phyloP scores from a whole-genome alignment of 2,888 invertebrate species.

The Macrosiphum euphorbiae region DNA sequence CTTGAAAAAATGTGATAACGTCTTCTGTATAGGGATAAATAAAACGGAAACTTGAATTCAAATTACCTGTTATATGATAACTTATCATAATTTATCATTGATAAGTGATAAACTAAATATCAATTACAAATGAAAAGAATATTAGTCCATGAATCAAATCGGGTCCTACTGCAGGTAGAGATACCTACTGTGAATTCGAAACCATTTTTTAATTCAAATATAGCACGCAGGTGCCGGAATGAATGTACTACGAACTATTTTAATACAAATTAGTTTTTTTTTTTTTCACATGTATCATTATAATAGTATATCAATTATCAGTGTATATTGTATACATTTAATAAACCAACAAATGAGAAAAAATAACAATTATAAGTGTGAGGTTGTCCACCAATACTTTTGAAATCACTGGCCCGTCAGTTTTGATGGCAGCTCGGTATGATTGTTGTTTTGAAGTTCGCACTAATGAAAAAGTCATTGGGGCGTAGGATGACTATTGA shows the following conservation, averaged over 20 bases:
- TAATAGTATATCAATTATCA: too few relatives aligned
- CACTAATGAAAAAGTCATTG: conserved; percentile 64
- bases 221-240: not conserved
- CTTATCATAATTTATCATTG: too few relatives aligned
- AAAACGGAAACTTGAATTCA: too few relatives aligned
- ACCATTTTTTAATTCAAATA: not conserved
- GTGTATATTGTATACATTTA: not conserved
- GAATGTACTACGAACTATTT: not conserved
- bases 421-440: conserved; percentile 30
- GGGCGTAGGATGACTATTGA: conserved; percentile 62
- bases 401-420: conserved; percentile 53
- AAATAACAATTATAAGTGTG: conserved; percentile 34
- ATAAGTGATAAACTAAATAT: too few relatives aligned
- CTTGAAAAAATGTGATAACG: too few relatives aligned
- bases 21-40: too few relatives aligned
- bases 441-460: conserved; percentile 50
- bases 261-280: not conserved
- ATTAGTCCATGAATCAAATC: not conserved
- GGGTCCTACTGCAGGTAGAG: too few relatives aligned
- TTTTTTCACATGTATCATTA: not conserved
- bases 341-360: conserved; percentile 21
- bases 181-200: not conserved
- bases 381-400: conserved; percentile 15
- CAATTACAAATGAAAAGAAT: not conserved
- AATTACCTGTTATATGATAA: too few relatives aligned